Percentiles rank a stretch among this genome's conserved stretches.
Conservation (phyloP, 2,797 vertebrate genomes). For the Microcaecilia unicolor region DNA sequence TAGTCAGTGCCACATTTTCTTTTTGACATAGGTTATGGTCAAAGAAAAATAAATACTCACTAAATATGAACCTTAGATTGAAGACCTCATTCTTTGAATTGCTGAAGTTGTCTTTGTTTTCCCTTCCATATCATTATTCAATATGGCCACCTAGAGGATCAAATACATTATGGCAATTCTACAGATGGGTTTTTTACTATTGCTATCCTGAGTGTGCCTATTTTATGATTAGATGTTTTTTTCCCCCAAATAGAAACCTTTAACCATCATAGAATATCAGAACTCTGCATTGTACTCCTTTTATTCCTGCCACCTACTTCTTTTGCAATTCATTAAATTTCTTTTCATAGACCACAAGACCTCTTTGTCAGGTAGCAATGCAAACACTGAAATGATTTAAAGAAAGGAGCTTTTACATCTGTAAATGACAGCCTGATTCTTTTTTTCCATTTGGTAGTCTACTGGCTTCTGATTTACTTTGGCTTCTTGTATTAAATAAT, state of each 20-base stretch:
- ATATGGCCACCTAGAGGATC: conserved; percentile 59
- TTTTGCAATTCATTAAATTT: no score
- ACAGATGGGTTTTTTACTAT: no score
- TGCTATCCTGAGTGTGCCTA: no score
- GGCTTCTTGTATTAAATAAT: no score
- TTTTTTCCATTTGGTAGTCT: no score
- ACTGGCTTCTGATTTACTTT: no score
- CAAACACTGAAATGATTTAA: neutral
- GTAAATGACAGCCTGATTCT: neutral
- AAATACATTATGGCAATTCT: conserved; percentile 9
- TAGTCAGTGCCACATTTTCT: conserved; percentile 4
- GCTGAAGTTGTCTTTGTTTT: conserved; percentile 2
- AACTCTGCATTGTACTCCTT: no score
- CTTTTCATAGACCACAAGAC: no score
- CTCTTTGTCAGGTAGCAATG: no score
- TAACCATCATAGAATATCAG: no score
- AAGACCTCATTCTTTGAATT: conserved; percentile 5
- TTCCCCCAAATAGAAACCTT: neutral
- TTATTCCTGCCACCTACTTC: no score
- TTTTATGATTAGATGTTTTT: no score
- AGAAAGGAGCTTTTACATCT: neutral
- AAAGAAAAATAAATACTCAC: conserved; percentile 30
- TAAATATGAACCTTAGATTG: conserved; percentile 44
- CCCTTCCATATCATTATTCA: conserved; percentile 47
- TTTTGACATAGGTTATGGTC: conserved; percentile 10